phyloP scores from a whole-genome alignment of 2,888 invertebrate species.

The Alsophila aescularia region DNA sequence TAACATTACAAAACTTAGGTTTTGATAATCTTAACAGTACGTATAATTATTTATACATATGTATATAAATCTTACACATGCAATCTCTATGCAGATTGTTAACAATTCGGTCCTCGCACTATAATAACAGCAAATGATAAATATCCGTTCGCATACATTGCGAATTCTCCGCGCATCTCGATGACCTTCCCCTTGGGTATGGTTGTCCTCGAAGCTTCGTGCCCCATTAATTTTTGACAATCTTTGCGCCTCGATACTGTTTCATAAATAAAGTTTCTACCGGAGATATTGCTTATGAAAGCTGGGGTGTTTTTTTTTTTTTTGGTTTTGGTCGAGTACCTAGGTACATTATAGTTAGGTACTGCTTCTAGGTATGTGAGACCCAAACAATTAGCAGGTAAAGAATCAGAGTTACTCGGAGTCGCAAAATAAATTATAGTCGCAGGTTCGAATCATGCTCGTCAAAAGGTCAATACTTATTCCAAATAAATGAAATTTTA shows the following conservation, averaged over 20 bases:
- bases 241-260: constrained; percentile 22
- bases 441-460: too few species aligned
- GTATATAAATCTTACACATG: background rate
- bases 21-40: too few species aligned
- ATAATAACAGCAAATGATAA: constrained; percentile 51
- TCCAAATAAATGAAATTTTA: too few species aligned
- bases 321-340: background rate
- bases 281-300: constrained; percentile 22
- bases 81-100: constrained; percentile 4
- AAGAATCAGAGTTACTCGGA: too few species aligned
- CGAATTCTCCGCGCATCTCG: constrained; percentile 59
- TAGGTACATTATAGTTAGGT: too few species aligned
- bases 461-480: too few species aligned
- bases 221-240: constrained; percentile 33
- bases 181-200: constrained; percentile 55
- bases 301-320: constrained; percentile 13
- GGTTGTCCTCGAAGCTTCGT: constrained; percentile 58
- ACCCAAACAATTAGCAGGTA: background rate
- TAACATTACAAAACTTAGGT: too few species aligned
- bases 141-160: constrained; percentile 58
- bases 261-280: constrained; percentile 21
- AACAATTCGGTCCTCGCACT: constrained; percentile 11
- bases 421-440: too few species aligned
- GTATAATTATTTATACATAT: too few species aligned
- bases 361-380: too few species aligned